Conservation (phyloP, 1,140 invertebrate genomes). For the Aphelenchoides avenae region DNA sequence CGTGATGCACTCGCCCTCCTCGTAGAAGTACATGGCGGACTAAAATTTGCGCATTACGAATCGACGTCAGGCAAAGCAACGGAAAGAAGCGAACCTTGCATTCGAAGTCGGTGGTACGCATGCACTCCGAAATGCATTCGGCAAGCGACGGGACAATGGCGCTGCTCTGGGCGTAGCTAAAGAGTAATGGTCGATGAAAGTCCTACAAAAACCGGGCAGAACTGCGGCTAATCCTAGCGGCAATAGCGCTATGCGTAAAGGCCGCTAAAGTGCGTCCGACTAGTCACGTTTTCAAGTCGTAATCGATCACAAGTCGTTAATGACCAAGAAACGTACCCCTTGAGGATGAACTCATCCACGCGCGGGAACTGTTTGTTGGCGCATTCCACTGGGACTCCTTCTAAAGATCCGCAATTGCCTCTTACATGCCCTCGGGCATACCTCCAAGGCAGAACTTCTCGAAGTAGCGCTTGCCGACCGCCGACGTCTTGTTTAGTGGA, state of each 20-base stretch:
- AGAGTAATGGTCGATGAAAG: conserved; percentile 1
- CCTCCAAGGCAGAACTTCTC: conserved; percentile 55
- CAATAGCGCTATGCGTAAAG: no score
- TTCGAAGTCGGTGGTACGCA: conserved; percentile 42
- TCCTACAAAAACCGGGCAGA: conserved; percentile 25
- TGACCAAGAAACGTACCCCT: no score
- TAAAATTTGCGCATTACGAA: conserved; percentile 17
- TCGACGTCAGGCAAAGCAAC: conserved; percentile 1
- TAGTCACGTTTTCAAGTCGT: no score
- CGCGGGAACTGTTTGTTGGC: conserved; percentile 47
- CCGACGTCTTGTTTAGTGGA: conserved; percentile 16
- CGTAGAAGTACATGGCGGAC: conserved; percentile 59
- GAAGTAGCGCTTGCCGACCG: conserved; percentile 44
- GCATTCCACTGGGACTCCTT: conserved; percentile 45
- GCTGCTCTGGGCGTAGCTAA: conserved; percentile 44
- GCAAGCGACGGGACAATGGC: conserved; percentile 45
- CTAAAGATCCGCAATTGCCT: conserved; percentile 25
- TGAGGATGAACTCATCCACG: conserved; percentile 50
- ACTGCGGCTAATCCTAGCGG: no score
- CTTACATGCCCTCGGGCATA: conserved; percentile 17
- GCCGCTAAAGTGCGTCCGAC: no score
- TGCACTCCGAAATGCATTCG: conserved; percentile 50
- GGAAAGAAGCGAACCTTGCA: conserved; percentile 42
- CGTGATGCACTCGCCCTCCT: conserved; percentile 58
- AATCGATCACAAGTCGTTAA: no score